Evolutionary conservation across 2,113 vertebrate genomes (phyloP).

Genomic region (Martes martes): DNA sequence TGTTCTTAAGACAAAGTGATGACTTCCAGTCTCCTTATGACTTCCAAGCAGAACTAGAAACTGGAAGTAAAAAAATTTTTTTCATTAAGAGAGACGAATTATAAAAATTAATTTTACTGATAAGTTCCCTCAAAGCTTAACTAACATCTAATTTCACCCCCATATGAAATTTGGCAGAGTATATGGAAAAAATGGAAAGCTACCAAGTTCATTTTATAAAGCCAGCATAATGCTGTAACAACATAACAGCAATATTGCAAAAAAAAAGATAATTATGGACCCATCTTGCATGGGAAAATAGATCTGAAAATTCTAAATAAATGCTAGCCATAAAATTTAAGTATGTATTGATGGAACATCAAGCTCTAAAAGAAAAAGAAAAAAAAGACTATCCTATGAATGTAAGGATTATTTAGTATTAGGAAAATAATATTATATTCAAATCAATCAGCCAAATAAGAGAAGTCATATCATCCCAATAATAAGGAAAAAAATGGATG

Average conservation of each 20-base stretch:
- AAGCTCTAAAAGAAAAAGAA: not conserved
- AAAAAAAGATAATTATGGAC: not conserved
- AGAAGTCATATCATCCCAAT: not conserved
- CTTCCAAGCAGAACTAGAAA: not conserved
- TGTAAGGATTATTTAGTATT: not conserved
- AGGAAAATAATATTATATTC: constrained; percentile 20
- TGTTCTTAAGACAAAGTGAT: not conserved
- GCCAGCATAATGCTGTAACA: not conserved
- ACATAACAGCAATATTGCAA: not conserved
- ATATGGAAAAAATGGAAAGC: not conserved
- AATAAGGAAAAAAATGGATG: not conserved
- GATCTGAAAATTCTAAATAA: constrained; percentile 39
- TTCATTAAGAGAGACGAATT: not conserved
- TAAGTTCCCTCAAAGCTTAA: constrained; percentile 4
- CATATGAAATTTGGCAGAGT: not conserved
- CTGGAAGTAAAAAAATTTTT: not conserved
- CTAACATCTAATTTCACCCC: not conserved
- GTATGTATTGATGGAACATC: not conserved
- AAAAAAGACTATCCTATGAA: not conserved
- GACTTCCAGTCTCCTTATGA: not conserved
- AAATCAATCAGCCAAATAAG: not conserved
- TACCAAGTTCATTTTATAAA: constrained; percentile 18
- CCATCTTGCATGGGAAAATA: not conserved
- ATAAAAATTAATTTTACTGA: constrained; percentile 10
- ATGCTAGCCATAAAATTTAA: not conserved